Percentiles rank a stretch among this genome's conserved stretches.
phyloP scores from a whole-genome alignment of 2,888 invertebrate species.

The Polydrusus cervinus region DNA sequence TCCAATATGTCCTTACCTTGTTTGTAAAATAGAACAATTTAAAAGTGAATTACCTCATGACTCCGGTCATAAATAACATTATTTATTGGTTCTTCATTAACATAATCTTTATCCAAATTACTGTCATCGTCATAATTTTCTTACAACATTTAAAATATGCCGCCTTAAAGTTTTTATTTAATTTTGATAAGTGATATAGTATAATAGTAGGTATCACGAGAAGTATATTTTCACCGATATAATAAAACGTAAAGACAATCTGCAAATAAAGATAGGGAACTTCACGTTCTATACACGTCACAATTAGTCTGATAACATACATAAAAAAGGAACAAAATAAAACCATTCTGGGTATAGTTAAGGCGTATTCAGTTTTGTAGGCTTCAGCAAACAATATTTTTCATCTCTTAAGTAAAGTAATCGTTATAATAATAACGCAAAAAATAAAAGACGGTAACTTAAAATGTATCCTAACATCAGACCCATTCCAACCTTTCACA shows the following conservation, averaged over 20 bases:
- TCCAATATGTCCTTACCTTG: no score
- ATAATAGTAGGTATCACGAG: constrained; percentile 18
- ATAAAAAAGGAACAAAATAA: neutral
- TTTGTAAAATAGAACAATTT: no score
- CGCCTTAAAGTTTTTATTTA: constrained; percentile 56
- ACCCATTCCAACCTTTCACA: neutral
- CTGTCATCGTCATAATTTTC: constrained; percentile 51
- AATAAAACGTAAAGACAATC: neutral
- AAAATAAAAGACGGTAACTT: neutral
- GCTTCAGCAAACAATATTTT: neutral
- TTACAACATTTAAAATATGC: constrained; percentile 55
- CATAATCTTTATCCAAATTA: no score
- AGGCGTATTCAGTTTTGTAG: neutral
- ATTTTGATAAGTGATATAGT: constrained; percentile 51
- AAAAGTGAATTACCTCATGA: no score
- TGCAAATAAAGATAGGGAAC: neutral
- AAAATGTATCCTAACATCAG: neutral
- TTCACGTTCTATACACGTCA: neutral
- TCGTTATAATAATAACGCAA: constrained; percentile 1
- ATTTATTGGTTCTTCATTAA: no score
- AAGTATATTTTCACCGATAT: neutral
- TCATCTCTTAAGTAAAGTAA: neutral
- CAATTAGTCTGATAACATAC: no score
- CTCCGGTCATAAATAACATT: no score
- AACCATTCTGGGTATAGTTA: neutral